Conservation (phyloP, 2,797 vertebrate species). For the Dermochelys coriacea region DNA sequence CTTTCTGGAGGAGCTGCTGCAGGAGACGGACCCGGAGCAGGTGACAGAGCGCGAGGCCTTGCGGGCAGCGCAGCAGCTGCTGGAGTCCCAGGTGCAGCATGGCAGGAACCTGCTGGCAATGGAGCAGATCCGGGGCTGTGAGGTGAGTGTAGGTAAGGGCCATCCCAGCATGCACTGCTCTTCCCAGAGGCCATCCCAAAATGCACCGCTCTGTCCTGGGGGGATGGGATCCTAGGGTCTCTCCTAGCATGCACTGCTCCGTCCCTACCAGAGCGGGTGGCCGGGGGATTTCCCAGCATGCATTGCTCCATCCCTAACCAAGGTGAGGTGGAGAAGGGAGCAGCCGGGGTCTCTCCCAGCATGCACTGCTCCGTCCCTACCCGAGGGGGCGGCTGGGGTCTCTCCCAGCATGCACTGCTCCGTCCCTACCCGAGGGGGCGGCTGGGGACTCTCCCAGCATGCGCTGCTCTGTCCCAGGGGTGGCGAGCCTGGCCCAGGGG, state of each 20-base stretch:
- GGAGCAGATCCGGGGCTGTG: slow-evolving; percentile 92
- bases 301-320: no score
- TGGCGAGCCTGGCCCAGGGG: background rate
- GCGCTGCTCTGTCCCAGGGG: no score
- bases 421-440: background rate
- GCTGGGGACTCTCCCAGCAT: no score
- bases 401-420: background rate
- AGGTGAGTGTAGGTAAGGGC: slow-evolving; percentile 82
- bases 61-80: slow-evolving; percentile 86
- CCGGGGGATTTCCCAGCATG: no score
- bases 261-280: no score
- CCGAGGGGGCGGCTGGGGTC: accelerated
- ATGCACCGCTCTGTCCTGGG: background rate
- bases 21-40: slow-evolving; percentile 84
- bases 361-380: background rate
- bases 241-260: no score
- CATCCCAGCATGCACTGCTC: background rate
- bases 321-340: no score
- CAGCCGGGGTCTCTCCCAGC: no score
- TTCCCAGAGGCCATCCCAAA: background rate
- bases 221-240: no score
- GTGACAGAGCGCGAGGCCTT: slow-evolving; percentile 76
- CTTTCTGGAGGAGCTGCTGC: slow-evolving; percentile 88
- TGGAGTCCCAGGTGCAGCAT: slow-evolving; percentile 86
- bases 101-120: slow-evolving; percentile 91